A percentile compares a stretch with the other conserved stretches of the same genome.
phyloP scores from a whole-genome alignment of 2,888 invertebrate species.

The Archips crataeganus region DNA sequence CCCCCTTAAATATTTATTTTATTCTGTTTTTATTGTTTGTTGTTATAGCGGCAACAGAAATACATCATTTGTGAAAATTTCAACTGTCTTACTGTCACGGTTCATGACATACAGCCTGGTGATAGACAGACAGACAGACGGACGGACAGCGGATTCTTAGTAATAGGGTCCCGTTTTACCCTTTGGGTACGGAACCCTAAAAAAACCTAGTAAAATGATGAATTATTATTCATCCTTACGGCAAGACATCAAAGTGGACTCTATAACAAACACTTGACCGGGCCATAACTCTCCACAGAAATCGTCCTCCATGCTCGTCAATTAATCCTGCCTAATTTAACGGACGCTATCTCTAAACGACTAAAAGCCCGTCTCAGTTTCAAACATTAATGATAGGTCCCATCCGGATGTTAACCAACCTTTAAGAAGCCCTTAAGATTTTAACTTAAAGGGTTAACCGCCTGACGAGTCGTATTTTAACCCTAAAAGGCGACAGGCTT shows the following conservation, averaged over 20 bases:
- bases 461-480: slow-evolving; percentile 17
- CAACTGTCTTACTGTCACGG: too few species aligned
- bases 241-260: neutral
- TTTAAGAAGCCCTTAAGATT: slow-evolving; percentile 30
- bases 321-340: slow-evolving; percentile 32
- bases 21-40: too few species aligned
- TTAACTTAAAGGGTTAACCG: slow-evolving; percentile 22
- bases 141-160: too few species aligned
- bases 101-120: too few species aligned
- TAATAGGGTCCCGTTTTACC: too few species aligned
- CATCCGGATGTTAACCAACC: slow-evolving; percentile 30
- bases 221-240: neutral
- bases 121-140: too few species aligned
- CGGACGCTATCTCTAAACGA: slow-evolving; percentile 10
- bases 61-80: too few species aligned
- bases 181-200: too few species aligned
- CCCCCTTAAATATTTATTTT: too few species aligned
- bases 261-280: neutral
- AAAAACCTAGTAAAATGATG: too few species aligned
- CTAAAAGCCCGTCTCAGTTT: slow-evolving; percentile 35
- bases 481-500: slow-evolving; percentile 16
- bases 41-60: too few species aligned
- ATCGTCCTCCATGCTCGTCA: slow-evolving; percentile 9
- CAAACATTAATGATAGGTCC: slow-evolving; percentile 33
- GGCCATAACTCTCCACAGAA: neutral